These are phyloP conservation scores for Branchipolynoe longqiensis DNA, from an alignment of 2,888 invertebrate species.

Conservation along the genomic window DNA sequence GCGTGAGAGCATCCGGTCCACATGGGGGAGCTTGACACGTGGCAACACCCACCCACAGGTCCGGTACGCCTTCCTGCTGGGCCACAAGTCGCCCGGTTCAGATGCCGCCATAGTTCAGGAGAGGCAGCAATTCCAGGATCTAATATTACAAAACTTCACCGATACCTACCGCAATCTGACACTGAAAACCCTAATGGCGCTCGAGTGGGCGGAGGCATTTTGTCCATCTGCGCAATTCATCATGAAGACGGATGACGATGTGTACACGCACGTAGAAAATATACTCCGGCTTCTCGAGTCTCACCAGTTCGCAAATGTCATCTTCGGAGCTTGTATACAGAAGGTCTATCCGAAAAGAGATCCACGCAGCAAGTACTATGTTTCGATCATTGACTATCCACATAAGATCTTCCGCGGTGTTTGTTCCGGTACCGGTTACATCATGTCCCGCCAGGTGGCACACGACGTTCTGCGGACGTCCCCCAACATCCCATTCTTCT, in stretches of 20 bases:
- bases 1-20: not conserved
- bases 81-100: not conserved
- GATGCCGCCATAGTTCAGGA: not conserved
- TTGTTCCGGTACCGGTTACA: constrained; percentile 67
- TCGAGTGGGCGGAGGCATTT: constrained; percentile 23
- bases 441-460: constrained; percentile 64
- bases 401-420: constrained; percentile 58
- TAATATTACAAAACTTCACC: not conserved
- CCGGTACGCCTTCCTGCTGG: constrained; percentile 25
- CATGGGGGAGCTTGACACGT: not conserved
- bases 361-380: constrained; percentile 27
- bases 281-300: constrained; percentile 57
- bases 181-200: constrained; percentile 49
- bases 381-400: constrained; percentile 56
- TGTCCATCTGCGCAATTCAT: constrained; percentile 61
- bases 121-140: not conserved
- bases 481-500: constrained; percentile 72
- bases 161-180: constrained; percentile 52
- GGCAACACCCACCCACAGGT: constrained; percentile 24
- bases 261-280: constrained; percentile 66
- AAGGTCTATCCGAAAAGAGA: not conserved
- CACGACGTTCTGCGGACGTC: constrained; percentile 67
- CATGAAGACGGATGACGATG: constrained; percentile 78
- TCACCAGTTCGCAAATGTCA: not conserved
- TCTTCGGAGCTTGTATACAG: constrained; percentile 62